These are phyloP conservation scores for Tenthredo mesomela DNA, from an alignment of 2,888 invertebrate species.

Conservation along the genomic window DNA sequence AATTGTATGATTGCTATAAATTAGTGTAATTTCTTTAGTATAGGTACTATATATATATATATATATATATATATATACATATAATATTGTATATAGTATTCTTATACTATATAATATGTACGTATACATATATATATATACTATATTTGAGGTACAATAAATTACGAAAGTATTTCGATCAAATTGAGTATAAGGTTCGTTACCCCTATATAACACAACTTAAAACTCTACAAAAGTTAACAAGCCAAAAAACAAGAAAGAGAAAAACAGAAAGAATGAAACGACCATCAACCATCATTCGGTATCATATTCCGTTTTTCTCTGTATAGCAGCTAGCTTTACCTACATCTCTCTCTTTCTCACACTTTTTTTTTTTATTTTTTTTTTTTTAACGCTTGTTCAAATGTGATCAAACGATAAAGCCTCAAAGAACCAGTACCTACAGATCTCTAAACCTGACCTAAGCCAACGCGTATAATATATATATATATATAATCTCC, in stretches of 20 bases:
- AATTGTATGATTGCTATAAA: slow-evolving; percentile 70
- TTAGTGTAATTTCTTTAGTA: slow-evolving; percentile 61
- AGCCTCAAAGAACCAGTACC: background rate
- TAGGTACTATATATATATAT: background rate
- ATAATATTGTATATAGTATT: slow-evolving; percentile 52
- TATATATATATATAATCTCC: background rate
- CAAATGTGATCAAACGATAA: background rate
- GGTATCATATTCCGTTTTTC: background rate
- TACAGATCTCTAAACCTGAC: background rate
- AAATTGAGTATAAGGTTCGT: slow-evolving; percentile 2
- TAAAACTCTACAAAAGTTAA: background rate
- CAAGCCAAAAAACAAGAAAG: background rate
- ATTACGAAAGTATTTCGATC: slow-evolving; percentile 66
- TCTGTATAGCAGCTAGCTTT: background rate
- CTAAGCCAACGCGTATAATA: background rate
- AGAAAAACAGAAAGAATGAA: background rate
- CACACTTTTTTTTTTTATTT: too few species aligned
- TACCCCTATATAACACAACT: background rate
- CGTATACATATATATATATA: slow-evolving; percentile 58
- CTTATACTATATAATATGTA: background rate
- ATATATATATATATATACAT: slow-evolving; percentile 58
- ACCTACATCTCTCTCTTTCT: too few species aligned
- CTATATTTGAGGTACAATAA: slow-evolving; percentile 65
- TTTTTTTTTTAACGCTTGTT: background rate
- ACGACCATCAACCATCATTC: background rate